Percentiles rank a stretch among this genome's conserved stretches.
These are phyloP conservation scores for Corydoras sp. DNA, from an alignment of 2,113 vertebrate genomes.

Conservation along the genomic window DNA sequence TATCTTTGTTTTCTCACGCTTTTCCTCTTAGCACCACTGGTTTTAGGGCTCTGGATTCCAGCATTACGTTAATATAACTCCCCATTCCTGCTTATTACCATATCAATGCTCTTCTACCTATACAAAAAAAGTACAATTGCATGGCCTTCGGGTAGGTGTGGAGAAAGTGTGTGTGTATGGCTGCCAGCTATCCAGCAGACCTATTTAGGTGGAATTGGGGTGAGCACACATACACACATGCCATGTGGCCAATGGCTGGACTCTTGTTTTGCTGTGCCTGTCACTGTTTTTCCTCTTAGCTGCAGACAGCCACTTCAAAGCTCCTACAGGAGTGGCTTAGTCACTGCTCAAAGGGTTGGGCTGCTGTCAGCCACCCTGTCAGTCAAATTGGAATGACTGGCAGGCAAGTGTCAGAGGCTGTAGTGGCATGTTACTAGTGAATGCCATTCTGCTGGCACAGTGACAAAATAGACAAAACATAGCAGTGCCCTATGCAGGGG, in stretches of 20 bases:
- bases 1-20: conserved; percentile 39
- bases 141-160: conserved; percentile 29
- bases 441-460: conserved; percentile 24
- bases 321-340: conserved; percentile 34
- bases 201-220: conserved; percentile 44
- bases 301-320: conserved; percentile 43
- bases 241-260: conserved; percentile 24
- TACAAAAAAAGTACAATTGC: conserved; percentile 42
- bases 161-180: conserved; percentile 30
- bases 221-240: conserved; percentile 34
- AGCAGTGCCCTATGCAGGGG: conserved; percentile 11
- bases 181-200: conserved; percentile 38
- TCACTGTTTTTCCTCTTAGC: conserved; percentile 25
- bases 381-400: conserved; percentile 43
- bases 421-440: conserved; percentile 29
- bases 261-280: conserved; percentile 34
- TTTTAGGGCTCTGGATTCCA: conserved; percentile 40
- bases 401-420: conserved; percentile 40
- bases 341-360: conserved; percentile 23
- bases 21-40: conserved; percentile 34
- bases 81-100: conserved; percentile 41
- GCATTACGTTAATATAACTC: conserved; percentile 36
- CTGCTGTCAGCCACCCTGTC: conserved; percentile 36
- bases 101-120: conserved; percentile 44
- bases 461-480: conserved; percentile 37